Percentiles rank a stretch among this genome's conserved stretches.
These are phyloP conservation scores for Okapia johnstoni DNA, from an alignment of 2,113 vertebrate species.

Conservation along the genomic window DNA sequence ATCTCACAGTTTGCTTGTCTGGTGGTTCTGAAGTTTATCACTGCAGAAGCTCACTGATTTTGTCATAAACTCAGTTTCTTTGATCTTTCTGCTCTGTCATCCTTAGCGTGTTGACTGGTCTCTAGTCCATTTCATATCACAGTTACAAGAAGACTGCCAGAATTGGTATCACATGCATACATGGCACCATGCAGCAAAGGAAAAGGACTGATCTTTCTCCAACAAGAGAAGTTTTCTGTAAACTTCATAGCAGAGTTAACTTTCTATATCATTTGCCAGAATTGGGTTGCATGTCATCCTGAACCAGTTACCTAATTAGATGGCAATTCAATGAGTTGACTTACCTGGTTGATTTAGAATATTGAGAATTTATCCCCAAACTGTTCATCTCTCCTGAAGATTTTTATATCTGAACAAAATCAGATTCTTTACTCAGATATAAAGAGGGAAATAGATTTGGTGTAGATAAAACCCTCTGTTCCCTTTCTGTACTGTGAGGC, in stretches of 20 bases:
- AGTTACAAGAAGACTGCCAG: not conserved
- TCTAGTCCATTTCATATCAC: not conserved
- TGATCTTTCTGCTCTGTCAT: not conserved
- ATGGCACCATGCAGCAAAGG: not conserved
- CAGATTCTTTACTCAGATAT: not conserved
- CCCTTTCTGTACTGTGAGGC: not conserved
- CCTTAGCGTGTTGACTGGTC: not conserved
- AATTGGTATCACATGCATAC: not conserved
- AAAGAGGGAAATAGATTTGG: not conserved
- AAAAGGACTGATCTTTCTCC: not conserved
- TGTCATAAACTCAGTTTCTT: not conserved
- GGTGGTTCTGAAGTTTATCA: not conserved
- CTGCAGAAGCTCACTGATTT: not conserved
- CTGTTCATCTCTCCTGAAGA: not conserved
- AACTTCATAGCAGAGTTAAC: not conserved
- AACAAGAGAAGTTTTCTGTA: not conserved
- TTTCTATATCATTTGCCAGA: not conserved
- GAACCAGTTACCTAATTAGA: not conserved
- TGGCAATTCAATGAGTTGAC: not conserved
- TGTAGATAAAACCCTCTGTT: not conserved
- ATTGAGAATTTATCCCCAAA: not conserved
- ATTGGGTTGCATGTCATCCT: not conserved
- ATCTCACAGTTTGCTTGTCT: not conserved
- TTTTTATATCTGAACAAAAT: not conserved
- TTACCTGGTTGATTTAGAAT: not conserved